A percentile compares a stretch with the other conserved stretches of the same genome.
Conservation (phyloP, 2,888 invertebrate genomes). For the Polydrusus pterygomalis region DNA sequence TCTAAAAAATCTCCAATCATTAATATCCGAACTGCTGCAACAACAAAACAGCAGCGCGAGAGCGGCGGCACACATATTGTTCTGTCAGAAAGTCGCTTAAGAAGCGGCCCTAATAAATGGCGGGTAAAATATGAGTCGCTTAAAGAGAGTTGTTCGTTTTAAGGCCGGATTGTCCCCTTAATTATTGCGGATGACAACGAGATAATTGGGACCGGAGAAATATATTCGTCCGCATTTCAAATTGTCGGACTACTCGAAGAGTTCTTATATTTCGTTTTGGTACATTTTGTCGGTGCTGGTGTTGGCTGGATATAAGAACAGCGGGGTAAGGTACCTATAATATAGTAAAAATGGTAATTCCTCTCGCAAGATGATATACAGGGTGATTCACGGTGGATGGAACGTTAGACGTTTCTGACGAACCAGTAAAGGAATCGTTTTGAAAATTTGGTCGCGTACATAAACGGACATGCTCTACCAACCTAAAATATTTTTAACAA, state of each 20-base stretch:
- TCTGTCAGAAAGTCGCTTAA: conserved; percentile 52
- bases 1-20: conserved; percentile 9
- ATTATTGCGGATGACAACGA: conserved; percentile 52
- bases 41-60: conserved; percentile 4
- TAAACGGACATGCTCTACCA: too few relatives aligned
- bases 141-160: conserved; percentile 52
- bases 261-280: conserved; percentile 37
- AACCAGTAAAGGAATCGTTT: too few relatives aligned
- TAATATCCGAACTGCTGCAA: conserved; percentile 17
- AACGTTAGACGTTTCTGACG: too few relatives aligned
- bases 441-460: too few relatives aligned
- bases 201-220: conserved; percentile 50
- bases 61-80: conserved; percentile 41
- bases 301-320: too few relatives aligned
- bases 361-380: too few relatives aligned
- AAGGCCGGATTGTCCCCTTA: conserved; percentile 47
- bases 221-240: conserved; percentile 45
- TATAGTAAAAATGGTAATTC: too few relatives aligned
- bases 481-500: too few relatives aligned
- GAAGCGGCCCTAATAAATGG: conserved; percentile 46
- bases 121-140: conserved; percentile 51
- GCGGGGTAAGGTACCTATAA: too few relatives aligned
- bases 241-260: conserved; percentile 16
- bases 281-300: not conserved
- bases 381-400: too few relatives aligned